phyloP scores from a whole-genome alignment of 2,797 vertebrate species.

The Sebastes diploproa region DNA sequence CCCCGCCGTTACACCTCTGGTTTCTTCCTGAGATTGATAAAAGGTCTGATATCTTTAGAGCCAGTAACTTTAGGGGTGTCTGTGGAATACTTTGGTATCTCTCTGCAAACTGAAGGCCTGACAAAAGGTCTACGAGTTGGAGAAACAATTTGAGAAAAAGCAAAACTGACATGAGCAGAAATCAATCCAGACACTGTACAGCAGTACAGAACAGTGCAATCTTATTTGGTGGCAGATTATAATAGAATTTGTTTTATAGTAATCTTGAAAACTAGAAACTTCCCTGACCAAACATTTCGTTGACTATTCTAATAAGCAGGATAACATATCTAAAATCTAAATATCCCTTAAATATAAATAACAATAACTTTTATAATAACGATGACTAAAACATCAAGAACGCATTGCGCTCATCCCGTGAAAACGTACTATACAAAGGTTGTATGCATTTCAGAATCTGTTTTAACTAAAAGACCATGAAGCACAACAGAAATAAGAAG shows the following conservation, averaged over 20 bases:
- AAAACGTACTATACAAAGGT: constrained; percentile 74
- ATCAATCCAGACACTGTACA: constrained; percentile 78
- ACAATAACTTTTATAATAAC: constrained; percentile 77
- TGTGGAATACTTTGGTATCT: constrained; percentile 83
- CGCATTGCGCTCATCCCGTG: constrained; percentile 72
- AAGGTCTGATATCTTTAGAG: constrained; percentile 70
- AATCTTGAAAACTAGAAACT: constrained; percentile 76
- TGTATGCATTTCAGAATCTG: constrained; percentile 54
- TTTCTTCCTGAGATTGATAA: constrained; percentile 86
- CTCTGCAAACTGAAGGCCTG: constrained; percentile 68
- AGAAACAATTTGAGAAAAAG: constrained; percentile 57
- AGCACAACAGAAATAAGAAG: constrained; percentile 61
- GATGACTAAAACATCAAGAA: constrained; percentile 74
- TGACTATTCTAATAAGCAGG: constrained; percentile 79
- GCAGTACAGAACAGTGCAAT: constrained; percentile 85
- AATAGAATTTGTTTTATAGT: constrained; percentile 79
- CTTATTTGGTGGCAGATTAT: constrained; percentile 85
- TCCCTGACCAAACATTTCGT: constrained; percentile 81
- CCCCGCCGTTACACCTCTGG: constrained; percentile 59
- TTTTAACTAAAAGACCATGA: constrained; percentile 48
- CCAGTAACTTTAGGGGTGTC: constrained; percentile 72
- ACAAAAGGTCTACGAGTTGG: constrained; percentile 48
- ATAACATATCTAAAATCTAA: constrained; percentile 83
- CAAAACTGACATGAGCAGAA: constrained; percentile 65
- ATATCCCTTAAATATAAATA: constrained; percentile 89